Evolutionary conservation across 2,797 vertebrate genomes (phyloP), one percentile per base, ranked within the genome.

Genomic region (Oryzias dopingdopingensis): DNA sequence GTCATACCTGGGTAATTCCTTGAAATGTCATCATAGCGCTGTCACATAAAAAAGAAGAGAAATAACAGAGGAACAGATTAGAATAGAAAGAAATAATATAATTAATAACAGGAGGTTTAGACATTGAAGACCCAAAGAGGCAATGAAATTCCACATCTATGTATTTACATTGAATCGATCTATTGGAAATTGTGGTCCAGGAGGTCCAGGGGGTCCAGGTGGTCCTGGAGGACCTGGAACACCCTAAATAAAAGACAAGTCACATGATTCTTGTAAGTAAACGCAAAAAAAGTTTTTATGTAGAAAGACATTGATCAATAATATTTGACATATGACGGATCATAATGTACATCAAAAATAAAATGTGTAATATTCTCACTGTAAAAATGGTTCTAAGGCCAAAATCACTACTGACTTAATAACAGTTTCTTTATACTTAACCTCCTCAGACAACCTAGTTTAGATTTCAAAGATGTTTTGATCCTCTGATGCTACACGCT

Each of bases 161-260:
- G 4, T 17, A 90, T 91, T 90, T 69, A 93, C 92, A 49, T 63
- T 80, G 55, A 91, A 90, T 67, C 94, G 82, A 85, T 92, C 88
- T 2, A 83, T 24, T 49, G 81, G 66, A 56, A 81, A 62, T 3
- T 91, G 64, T 1, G 89, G 88, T 4, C 92, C 92, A 0, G 95
- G 88, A 0, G 90, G 81, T 22, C 95, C 95, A 0, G 93, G 92
- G 1, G 90, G 91, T 0, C 94, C 94, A 0, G 93, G 92, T 1
- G 91, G 92, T 0, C 94, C 94, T 0, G 93, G 90, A 4, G 78
- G 93, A 0, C 94, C 93, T 0, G 94, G 82, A 3, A 86, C 88
- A 12, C 94, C 94, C 95, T 96, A 64, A 37, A 1, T 2, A 3
- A 59, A 70, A 68, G 53, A 70, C 20, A 29, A 52, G 22, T 32